A percentile compares a stretch with the other conserved stretches of the same genome.
These are phyloP conservation scores for Triplophysa bombifrons DNA, from an alignment of 2,797 vertebrate genomes.

Conservation along the genomic window DNA sequence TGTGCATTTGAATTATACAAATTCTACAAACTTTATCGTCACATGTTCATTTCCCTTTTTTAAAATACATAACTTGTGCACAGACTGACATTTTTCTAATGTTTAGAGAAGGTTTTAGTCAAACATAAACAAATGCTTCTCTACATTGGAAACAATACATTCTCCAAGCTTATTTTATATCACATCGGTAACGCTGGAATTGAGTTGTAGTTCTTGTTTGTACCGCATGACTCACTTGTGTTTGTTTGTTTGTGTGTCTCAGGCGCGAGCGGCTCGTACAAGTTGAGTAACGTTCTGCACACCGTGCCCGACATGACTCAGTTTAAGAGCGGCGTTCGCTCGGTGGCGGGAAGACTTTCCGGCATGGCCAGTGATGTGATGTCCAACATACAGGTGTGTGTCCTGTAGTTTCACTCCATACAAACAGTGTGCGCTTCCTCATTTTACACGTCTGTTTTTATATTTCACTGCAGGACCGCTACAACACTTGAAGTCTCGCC, in stretches of 20 bases:
- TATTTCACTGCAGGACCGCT: conserved; percentile 73
- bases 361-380: conserved; percentile 95
- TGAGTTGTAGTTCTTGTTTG: background rate
- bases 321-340: conserved; percentile 90
- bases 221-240: too few relatives aligned
- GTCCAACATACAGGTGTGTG: conserved; percentile 89
- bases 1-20: too few relatives aligned
- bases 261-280: conserved; percentile 75
- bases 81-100: too few relatives aligned
- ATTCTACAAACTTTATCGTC: too few relatives aligned
- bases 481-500: conserved; percentile 68
- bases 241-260: background rate
- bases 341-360: conserved; percentile 91
- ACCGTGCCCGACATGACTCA: conserved; percentile 90
- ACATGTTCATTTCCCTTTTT: too few relatives aligned
- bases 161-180: too few relatives aligned
- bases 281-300: conserved; percentile 85
- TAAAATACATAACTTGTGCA: too few relatives aligned
- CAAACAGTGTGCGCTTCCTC: background rate
- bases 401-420: background rate
- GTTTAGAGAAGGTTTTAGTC: too few relatives aligned
- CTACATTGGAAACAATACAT: too few relatives aligned
- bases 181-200: too few relatives aligned
- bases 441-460: background rate
- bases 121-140: too few relatives aligned